Conservation (phyloP, 2,888 invertebrate genomes). For the Liopterus haemorrhoidalis region DNA sequence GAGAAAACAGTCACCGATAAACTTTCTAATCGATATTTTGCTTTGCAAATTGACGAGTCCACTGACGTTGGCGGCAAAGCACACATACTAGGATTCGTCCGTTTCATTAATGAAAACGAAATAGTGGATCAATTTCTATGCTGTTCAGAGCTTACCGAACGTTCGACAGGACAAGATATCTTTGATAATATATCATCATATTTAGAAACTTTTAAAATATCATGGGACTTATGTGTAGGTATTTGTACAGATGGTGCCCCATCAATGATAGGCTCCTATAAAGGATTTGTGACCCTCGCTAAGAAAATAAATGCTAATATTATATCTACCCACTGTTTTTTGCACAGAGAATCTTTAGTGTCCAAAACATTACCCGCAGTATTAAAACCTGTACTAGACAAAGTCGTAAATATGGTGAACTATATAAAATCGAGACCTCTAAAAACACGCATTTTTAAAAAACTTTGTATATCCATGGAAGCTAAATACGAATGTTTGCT, state of each 20-base stretch:
- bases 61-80: too few relatives aligned
- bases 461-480: conserved; percentile 28
- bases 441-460: conserved; percentile 29
- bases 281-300: too few relatives aligned
- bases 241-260: too few relatives aligned
- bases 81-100: too few relatives aligned
- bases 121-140: conserved; percentile 5
- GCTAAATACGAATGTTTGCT: conserved; percentile 30
- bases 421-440: conserved; percentile 31
- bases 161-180: conserved; percentile 1
- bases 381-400: conserved; percentile 29
- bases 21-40: too few relatives aligned
- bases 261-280: too few relatives aligned
- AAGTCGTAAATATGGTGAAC: conserved; percentile 32
- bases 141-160: background rate
- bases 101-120: too few relatives aligned
- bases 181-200: background rate
- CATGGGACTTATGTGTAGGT: too few relatives aligned
- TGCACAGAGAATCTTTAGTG: conserved; percentile 30
- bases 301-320: too few relatives aligned
- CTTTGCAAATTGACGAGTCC: too few relatives aligned
- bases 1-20: too few relatives aligned
- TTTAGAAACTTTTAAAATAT: too few relatives aligned
- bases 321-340: conserved; percentile 29
- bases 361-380: conserved; percentile 29